A percentile compares a stretch with the other conserved stretches of the same genome.
These are phyloP conservation scores for Chymomyza costata DNA, from an alignment of 1,140 invertebrate species.

Conservation along the genomic window DNA sequence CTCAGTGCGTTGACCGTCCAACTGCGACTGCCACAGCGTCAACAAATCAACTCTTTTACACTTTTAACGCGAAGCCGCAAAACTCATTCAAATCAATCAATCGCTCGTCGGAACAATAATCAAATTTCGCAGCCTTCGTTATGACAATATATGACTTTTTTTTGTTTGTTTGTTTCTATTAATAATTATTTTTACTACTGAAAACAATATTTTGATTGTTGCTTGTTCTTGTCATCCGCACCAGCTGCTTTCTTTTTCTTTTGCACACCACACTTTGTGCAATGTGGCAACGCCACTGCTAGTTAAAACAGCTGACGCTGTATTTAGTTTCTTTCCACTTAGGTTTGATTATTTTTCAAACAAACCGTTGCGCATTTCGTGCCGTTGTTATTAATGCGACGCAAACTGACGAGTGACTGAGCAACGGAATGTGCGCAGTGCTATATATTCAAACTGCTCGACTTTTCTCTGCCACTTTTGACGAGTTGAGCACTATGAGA, in stretches of 20 bases:
- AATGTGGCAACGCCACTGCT: not conserved
- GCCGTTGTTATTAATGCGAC: too few relatives aligned
- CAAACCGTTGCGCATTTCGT: too few relatives aligned
- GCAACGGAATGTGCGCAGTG: too few relatives aligned
- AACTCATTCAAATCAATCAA: conserved; percentile 43
- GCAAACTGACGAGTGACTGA: too few relatives aligned
- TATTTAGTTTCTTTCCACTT: too few relatives aligned
- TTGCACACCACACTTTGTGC: conserved; percentile 12
- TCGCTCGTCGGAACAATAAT: conserved; percentile 27
- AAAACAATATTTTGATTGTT: conserved; percentile 47
- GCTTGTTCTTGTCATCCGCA: conserved; percentile 19
- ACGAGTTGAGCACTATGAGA: too few relatives aligned
- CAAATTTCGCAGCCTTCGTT: conserved; percentile 29
- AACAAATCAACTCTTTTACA: conserved; percentile 1
- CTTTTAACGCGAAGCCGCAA: too few relatives aligned
- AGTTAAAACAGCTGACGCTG: too few relatives aligned
- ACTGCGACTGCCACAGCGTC: conserved; percentile 23
- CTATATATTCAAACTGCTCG: too few relatives aligned
- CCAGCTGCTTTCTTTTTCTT: conserved; percentile 33
- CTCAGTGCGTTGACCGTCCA: conserved; percentile 16
- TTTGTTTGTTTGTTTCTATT: conserved; percentile 23
- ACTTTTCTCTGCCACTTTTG: too few relatives aligned
- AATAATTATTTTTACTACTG: conserved; percentile 27
- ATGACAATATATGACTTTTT: not conserved
- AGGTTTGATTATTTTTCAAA: too few relatives aligned